These are phyloP conservation scores for Orussus abietinus DNA, from an alignment of 1,140 invertebrate genomes.

Conservation along the genomic window DNA sequence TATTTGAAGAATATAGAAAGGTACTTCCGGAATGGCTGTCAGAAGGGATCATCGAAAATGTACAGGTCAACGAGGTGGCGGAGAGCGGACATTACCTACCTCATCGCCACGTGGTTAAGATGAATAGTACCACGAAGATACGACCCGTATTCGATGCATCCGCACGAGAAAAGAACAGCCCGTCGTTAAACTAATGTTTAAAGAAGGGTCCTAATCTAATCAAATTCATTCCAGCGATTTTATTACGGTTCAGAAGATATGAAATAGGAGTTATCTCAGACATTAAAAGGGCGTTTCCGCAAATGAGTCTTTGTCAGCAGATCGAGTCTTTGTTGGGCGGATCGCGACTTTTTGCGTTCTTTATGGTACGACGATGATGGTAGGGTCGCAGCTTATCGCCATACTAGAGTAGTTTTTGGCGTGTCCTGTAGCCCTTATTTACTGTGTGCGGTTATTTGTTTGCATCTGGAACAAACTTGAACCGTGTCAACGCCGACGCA, in stretches of 20 bases:
- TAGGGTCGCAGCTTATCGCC: conserved; percentile 20
- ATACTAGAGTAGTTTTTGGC: conserved; percentile 35
- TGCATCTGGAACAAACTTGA: conserved; percentile 18
- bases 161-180: conserved; percentile 11
- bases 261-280: conserved; percentile 41
- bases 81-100: conserved; percentile 19
- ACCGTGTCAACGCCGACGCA: background rate
- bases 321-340: conserved; percentile 21
- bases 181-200: conserved; percentile 26
- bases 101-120: conserved; percentile 20
- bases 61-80: conserved; percentile 12
- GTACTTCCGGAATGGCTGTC: conserved; percentile 30
- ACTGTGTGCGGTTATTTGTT: conserved; percentile 28
- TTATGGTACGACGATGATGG: conserved; percentile 29
- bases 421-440: conserved; percentile 34
- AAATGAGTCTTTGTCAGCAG: conserved; percentile 32
- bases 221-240: conserved; percentile 37
- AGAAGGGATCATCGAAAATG: conserved; percentile 23
- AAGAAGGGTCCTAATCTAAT: conserved; percentile 40
- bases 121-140: conserved; percentile 19
- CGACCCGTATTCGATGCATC: conserved; percentile 26
- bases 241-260: conserved; percentile 39
- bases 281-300: conserved; percentile 46
- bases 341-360: conserved; percentile 38
- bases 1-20: conserved; percentile 30